phyloP scores from a whole-genome alignment of 35 echinoderm and acorn worm species.

The Ophioderma brevispina region DNA sequence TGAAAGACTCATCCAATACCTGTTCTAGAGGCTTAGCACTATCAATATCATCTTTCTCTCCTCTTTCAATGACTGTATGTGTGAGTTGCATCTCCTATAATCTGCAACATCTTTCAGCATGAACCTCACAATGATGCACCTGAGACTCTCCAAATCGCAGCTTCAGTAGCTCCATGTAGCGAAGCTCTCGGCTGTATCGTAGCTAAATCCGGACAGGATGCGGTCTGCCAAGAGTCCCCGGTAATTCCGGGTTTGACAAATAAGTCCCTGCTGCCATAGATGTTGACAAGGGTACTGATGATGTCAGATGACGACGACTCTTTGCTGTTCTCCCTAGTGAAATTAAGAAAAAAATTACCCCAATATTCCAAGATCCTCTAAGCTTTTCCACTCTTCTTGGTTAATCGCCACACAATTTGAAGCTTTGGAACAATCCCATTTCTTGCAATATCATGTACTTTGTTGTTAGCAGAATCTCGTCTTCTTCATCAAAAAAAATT shows the following conservation, averaged over 20 bases:
- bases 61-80: slow-evolving; percentile 43
- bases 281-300: slow-evolving; percentile 95
- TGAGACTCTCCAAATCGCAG: slow-evolving; percentile 95
- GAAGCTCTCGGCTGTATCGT: slow-evolving; percentile 92
- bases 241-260: slow-evolving; percentile 99
- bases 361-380: too few species aligned
- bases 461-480: too few species aligned
- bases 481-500: too few species aligned
- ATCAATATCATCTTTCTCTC: too few species aligned
- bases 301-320: slow-evolving; percentile 94
- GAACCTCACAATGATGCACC: slow-evolving; percentile 94
- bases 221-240: slow-evolving; percentile 90
- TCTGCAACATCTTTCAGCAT: slow-evolving; percentile 99
- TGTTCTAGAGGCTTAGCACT: too few species aligned
- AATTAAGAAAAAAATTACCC: too few species aligned
- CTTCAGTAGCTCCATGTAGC: slow-evolving; percentile 91
- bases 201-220: slow-evolving; percentile 88
- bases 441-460: too few species aligned
- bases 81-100: slow-evolving; percentile 84
- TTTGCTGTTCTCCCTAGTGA: slow-evolving; percentile 75
- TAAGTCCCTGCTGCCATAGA: slow-evolving; percentile 96
- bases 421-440: too few species aligned
- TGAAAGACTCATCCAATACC: too few species aligned
- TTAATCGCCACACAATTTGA: too few species aligned
- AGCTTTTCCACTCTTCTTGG: too few species aligned